A percentile compares a stretch with the other conserved stretches of the same genome.
phyloP scores from a whole-genome alignment of 2,797 vertebrate species.

The Steatocranus sp. region DNA sequence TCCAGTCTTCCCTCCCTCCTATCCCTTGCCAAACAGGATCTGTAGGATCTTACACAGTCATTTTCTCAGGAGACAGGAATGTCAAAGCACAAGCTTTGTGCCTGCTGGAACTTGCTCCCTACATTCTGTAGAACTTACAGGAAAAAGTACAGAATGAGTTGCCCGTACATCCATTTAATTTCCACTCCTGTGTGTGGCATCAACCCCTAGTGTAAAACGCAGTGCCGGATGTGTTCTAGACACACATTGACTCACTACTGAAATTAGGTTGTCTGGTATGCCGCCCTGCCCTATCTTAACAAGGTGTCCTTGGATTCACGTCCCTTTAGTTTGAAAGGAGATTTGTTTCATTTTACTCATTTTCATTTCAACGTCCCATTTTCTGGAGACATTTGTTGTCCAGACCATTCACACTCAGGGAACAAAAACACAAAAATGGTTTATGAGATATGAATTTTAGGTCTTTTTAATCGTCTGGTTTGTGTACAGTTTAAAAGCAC shows the following conservation, averaged over 20 bases:
- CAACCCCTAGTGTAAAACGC: not conserved
- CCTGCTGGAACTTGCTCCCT: conserved; percentile 69
- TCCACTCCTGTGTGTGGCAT: conserved; percentile 33
- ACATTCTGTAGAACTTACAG: conserved; percentile 57
- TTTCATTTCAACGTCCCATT: not conserved
- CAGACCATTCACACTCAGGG: not conserved
- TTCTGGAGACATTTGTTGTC: not conserved
- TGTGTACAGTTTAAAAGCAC: conserved; percentile 25
- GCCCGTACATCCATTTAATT: conserved; percentile 34
- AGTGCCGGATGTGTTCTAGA: conserved; percentile 46
- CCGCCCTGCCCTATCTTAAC: not conserved
- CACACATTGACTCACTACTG: conserved; percentile 60
- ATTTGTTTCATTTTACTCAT: not conserved
- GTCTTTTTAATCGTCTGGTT: conserved; percentile 18
- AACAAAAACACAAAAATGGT: not conserved
- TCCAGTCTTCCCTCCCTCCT: conserved; percentile 66
- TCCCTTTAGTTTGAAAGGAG: not conserved
- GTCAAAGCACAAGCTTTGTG: conserved; percentile 58
- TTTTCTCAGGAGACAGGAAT: conserved; percentile 82
- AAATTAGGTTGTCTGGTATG: conserved; percentile 48
- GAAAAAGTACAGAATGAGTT: conserved; percentile 47
- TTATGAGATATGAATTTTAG: conserved; percentile 14
- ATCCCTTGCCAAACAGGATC: conserved; percentile 80
- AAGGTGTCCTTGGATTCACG: not conserved
- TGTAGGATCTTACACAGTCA: conserved; percentile 75